Base-by-base conservation (phyloP, 2,888 invertebrate genomes). In the Orthosia incerta region DNA sequence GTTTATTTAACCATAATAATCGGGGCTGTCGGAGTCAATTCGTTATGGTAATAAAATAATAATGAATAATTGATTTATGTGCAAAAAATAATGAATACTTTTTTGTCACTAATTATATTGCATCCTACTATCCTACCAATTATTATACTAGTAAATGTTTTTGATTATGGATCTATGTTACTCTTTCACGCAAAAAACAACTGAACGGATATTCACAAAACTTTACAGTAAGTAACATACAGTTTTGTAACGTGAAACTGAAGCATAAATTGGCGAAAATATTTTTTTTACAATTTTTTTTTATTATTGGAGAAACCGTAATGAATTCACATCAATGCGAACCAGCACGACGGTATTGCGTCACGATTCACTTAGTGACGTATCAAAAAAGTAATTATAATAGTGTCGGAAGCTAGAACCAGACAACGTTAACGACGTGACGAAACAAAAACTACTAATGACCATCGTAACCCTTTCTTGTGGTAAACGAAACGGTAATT, bases 361-460 rank as follows among this genome's bases (percentile, higher is more conserved):
- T 71, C 84, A 82, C 82, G 79, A 87, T 74, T 80, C 76, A 84
- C 86, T 86, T 86, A 86, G 61, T 71, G n/a, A n/a, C n/a, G 55
- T 73, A 86, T 80, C 75, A 78, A 71, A 77, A 76, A 85, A 86
- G 77, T 79, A 84, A 82, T 86, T 82, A 74, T 73, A 79, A 77
- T 76, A 86, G 20, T 68, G 83, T 83, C 82, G 87, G 86, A 79
- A 86, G 82, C 86, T 61, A 82, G 65, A 69, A 13, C 57, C 64
- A 71, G 73, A 82, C 85, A 85, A 59, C 68, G 39, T 39, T 84
- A 71, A 83, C 72, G 75, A 80, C 71, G 60, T 88, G 87, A 88
- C 85, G 65, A 26, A 57, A 88, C 85, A 88, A 88, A 88, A 88
- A 87, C 76, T 39, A 39, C 68, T 84, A 87, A 87, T 87, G 69